Conservation (phyloP, 92 coral and sea anemone species). For the Metridium senile region DNA sequence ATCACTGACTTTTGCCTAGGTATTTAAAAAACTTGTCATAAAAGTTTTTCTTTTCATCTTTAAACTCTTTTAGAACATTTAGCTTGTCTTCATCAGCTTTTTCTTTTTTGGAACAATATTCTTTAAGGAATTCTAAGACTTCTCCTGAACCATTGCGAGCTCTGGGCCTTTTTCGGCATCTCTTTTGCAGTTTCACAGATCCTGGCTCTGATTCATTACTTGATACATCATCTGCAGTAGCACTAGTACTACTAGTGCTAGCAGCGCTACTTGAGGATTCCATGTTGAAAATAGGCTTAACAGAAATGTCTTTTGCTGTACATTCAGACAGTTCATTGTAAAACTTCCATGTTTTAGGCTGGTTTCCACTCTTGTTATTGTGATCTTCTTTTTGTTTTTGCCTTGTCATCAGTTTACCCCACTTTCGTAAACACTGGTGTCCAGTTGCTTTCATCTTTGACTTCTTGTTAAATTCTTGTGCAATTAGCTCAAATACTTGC, state of each 20-base stretch:
- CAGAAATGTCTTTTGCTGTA: too few relatives aligned
- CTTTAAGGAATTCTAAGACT: conserved; percentile 32
- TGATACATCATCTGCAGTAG: too few relatives aligned
- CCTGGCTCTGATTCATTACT: too few relatives aligned
- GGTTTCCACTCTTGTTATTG: too few relatives aligned
- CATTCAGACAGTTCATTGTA: too few relatives aligned
- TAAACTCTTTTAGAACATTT: conserved; percentile 16
- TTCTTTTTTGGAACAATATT: conserved; percentile 24
- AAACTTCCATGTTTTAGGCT: too few relatives aligned
- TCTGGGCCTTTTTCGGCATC: conserved; percentile 20
- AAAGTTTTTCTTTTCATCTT: conserved; percentile 33
- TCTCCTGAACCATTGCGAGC: conserved; percentile 35
- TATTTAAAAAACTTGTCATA: conserved; percentile 24
- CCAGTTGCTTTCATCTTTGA: conserved; percentile 28
- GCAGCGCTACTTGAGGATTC: too few relatives aligned
- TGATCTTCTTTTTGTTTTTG: neutral
- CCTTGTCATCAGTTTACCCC: conserved; percentile 36
- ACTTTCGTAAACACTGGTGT: conserved; percentile 46
- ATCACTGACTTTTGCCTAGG: conserved; percentile 12
- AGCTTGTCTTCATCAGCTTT: conserved; percentile 27
- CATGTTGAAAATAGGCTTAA: too few relatives aligned
- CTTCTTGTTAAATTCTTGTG: conserved; percentile 29
- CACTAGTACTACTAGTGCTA: too few relatives aligned
- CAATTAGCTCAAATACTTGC: conserved; percentile 39
- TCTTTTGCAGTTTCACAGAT: too few relatives aligned